Percentiles rank a stretch among this genome's conserved stretches.
Conservation (phyloP, 2,113 vertebrate species). For the Euleptes europaea region DNA sequence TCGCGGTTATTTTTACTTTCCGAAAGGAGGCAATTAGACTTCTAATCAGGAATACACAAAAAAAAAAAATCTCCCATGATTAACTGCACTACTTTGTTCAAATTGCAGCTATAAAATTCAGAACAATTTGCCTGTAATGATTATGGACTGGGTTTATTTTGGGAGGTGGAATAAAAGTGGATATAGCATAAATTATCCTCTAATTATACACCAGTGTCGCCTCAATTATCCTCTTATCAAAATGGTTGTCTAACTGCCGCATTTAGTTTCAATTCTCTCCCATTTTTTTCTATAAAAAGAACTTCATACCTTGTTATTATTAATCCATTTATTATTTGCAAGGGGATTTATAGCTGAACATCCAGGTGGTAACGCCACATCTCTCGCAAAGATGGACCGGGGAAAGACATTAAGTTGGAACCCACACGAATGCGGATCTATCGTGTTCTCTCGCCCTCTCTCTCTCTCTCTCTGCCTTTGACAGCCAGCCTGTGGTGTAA, state of each 20-base stretch:
- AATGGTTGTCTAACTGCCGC: constrained; percentile 99
- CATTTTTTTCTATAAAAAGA: constrained; percentile 96
- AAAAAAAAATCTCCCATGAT: constrained; percentile 89
- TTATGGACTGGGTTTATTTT: constrained; percentile 99
- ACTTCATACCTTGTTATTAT: constrained; percentile 99
- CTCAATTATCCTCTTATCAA: constrained; percentile 99
- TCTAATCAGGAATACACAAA: constrained; percentile 96
- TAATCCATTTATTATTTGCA: constrained; percentile 99
- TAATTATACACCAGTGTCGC: constrained; percentile 99
- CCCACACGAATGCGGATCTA: constrained; percentile 56
- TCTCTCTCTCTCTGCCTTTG: neutral
- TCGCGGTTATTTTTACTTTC: constrained; percentile 88
- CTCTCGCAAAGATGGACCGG: constrained; percentile 85
- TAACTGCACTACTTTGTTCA: constrained; percentile 98
- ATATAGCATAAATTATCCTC: constrained; percentile 99
- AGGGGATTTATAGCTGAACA: constrained; percentile 97
- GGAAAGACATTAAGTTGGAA: constrained; percentile 78
- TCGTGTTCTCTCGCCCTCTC: neutral
- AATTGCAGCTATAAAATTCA: constrained; percentile 99
- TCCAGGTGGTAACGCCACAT: constrained; percentile 93
- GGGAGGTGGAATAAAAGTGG: constrained; percentile 99
- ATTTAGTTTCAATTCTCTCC: constrained; percentile 99
- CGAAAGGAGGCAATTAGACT: constrained; percentile 93
- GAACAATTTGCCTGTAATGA: constrained; percentile 99
- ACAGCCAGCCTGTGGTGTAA: constrained; percentile 25